Base-by-base conservation (phyloP, 1,140 invertebrate genomes). In the Vanessa atalanta region DNA sequence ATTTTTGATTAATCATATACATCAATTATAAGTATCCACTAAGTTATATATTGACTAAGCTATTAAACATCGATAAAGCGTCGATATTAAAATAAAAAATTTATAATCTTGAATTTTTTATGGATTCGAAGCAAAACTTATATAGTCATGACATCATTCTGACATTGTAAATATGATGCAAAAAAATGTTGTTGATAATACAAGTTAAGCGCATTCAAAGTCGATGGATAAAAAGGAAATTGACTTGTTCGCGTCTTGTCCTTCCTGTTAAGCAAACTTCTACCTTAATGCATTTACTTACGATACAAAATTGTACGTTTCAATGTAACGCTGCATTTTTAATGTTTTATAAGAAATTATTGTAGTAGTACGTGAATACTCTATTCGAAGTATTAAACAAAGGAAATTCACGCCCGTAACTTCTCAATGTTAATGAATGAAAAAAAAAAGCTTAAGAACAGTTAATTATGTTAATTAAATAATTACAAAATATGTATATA, bases 371-470 rank as follows among this genome's bases (percentile, higher is more conserved):
- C 23, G 31, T 61, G 57, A 26, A 31, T 15, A 61, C 14, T 61
- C 26, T 8, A 15, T 37, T 16, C 14, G 14, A n/a, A 16, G 31
- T 15, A 16, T 16, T 60, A 60, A 55, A 57, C 31, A 15, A 37
- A 61, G 57, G 57, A 31, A 31, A 61, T 37, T 61, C 57, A 61
- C 57, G 14, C 14, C 31, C 23, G 23, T 61, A n/a, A 37, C 23
- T 26, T 26, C 20, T 61, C 31, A 61, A 37, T 15, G 57, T 16
- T 66, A 65, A 65, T 65, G 26, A 65, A 16, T 47, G 43, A 47
- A 47, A 47, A 47, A 53, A 71, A 71, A 67, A 51, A 55, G 70
- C 37, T 78, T 78, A 74, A 37, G 57, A 13, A 61, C 11, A 23
- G 53, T 16, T 23, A 57, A 57, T 57, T 51, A 51, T 51, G n/a